phyloP scores from a whole-genome alignment of 2,888 invertebrate genomes.

The Taenaris catops region DNA sequence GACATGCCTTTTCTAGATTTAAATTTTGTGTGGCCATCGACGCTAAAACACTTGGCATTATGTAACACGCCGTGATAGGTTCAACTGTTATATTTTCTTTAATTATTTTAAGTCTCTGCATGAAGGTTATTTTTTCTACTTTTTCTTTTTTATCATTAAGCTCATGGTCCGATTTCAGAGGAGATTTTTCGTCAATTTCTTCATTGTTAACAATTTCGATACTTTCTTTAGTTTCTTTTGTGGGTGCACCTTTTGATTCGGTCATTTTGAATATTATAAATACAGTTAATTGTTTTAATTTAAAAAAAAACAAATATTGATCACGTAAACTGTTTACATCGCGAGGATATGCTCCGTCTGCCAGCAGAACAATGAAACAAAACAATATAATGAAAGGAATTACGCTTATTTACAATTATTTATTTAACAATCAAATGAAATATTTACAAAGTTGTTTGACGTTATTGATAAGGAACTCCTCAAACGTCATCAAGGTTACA shows the following conservation, averaged over 20 bases:
- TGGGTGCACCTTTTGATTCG: constrained; percentile 19
- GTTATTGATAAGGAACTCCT: constrained; percentile 36
- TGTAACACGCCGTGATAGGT: constrained; percentile 79
- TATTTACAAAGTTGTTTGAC: constrained; percentile 40
- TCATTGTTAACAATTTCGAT: constrained; percentile 33
- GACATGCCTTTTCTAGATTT: constrained; percentile 90
- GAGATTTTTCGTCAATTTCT: constrained; percentile 37
- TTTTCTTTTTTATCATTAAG: constrained; percentile 25
- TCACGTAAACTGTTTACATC: constrained; percentile 17
- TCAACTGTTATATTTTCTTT: constrained; percentile 84
- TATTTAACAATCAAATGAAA: constrained; percentile 33
- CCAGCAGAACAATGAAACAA: constrained; percentile 24
- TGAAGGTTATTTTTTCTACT: constrained; percentile 35
- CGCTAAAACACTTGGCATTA: constrained; percentile 82
- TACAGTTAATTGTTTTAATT: too few relatives aligned
- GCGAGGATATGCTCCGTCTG: constrained; percentile 17
- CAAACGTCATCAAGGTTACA: constrained; percentile 15
- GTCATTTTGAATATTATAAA: too few relatives aligned
- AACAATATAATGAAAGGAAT: constrained; percentile 33
- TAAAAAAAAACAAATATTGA: too few relatives aligned
- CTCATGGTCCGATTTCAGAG: constrained; percentile 37
- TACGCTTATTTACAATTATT: constrained; percentile 31
- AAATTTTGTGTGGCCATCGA: constrained; percentile 90
- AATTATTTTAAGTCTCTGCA: constrained; percentile 50
- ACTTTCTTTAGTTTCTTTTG: constrained; percentile 24